phyloP scores from a whole-genome alignment of 2,797 vertebrate genomes.

The Typhlichthys subterraneus region DNA sequence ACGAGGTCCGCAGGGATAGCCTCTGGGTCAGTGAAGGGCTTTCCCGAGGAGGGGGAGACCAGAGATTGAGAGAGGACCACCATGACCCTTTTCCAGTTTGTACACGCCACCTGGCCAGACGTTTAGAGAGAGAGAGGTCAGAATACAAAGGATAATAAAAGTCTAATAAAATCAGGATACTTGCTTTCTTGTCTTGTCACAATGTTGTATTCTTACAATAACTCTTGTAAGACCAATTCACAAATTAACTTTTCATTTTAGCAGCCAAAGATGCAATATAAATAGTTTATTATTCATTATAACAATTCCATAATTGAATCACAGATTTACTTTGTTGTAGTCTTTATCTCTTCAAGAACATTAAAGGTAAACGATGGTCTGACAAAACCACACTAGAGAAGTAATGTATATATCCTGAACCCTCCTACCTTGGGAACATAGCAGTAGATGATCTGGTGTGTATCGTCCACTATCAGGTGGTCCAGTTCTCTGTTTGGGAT shows the following conservation, averaged over 20 bases:
- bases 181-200: too few relatives aligned
- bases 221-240: too few relatives aligned
- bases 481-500: conserved; percentile 88
- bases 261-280: too few relatives aligned
- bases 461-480: conserved; percentile 93
- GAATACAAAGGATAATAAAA: background rate
- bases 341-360: too few relatives aligned
- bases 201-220: too few relatives aligned
- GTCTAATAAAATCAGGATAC: background rate
- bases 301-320: too few relatives aligned
- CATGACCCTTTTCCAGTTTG: conserved; percentile 95
- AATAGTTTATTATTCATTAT: too few relatives aligned
- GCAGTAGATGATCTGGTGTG: conserved; percentile 92
- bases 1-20: conserved; percentile 81
- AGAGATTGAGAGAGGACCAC: conserved; percentile 89
- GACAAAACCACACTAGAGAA: background rate
- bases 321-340: too few relatives aligned
- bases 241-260: too few relatives aligned
- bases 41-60: conserved; percentile 78
- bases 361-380: too few relatives aligned
- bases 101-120: conserved; percentile 83
- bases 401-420: background rate
- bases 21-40: conserved; percentile 85
- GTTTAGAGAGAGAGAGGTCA: background rate
- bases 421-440: conserved; percentile 87